These are phyloP conservation scores for Cromileptes altivelis DNA, from an alignment of 2,113 vertebrate genomes.

Conservation along the genomic window DNA sequence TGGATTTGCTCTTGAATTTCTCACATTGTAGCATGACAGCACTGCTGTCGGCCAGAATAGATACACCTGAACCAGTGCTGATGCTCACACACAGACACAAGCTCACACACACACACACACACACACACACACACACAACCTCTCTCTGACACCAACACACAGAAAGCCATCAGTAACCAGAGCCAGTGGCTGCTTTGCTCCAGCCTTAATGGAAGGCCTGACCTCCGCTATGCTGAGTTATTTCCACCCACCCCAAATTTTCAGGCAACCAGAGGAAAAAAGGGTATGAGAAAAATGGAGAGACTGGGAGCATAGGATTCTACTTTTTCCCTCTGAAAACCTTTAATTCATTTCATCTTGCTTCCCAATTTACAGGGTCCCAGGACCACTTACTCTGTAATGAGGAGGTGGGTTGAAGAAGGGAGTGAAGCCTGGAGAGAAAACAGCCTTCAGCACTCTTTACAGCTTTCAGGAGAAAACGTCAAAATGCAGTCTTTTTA, in stretches of 20 bases:
- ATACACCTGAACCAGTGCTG: constrained; percentile 44
- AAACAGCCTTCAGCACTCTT: constrained; percentile 41
- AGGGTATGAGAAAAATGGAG: constrained; percentile 50
- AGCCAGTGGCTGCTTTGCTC: constrained; percentile 71
- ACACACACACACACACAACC: not conserved
- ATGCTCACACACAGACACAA: constrained; percentile 24
- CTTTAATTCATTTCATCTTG: constrained; percentile 73
- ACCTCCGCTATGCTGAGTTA: constrained; percentile 78
- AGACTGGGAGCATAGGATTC: constrained; percentile 49
- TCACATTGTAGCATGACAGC: constrained; percentile 20
- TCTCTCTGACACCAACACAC: constrained; percentile 46
- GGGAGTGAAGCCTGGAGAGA: constrained; percentile 41
- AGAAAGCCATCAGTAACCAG: constrained; percentile 72
- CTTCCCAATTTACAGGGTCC: constrained; percentile 68
- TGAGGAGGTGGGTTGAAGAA: constrained; percentile 51
- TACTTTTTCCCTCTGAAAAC: constrained; percentile 53
- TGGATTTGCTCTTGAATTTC: constrained; percentile 31
- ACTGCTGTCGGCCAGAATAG: constrained; percentile 47
- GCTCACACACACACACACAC: constrained; percentile 20
- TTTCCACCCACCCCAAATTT: constrained; percentile 78
- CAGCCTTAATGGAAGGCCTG: constrained; percentile 82
- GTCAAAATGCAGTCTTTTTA: constrained; percentile 35
- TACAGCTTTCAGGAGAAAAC: constrained; percentile 41
- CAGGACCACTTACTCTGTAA: constrained; percentile 61
- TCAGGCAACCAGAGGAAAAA: constrained; percentile 62